phyloP scores from a whole-genome alignment of 1,140 invertebrate genomes.

The Drosophila eugracilis region DNA sequence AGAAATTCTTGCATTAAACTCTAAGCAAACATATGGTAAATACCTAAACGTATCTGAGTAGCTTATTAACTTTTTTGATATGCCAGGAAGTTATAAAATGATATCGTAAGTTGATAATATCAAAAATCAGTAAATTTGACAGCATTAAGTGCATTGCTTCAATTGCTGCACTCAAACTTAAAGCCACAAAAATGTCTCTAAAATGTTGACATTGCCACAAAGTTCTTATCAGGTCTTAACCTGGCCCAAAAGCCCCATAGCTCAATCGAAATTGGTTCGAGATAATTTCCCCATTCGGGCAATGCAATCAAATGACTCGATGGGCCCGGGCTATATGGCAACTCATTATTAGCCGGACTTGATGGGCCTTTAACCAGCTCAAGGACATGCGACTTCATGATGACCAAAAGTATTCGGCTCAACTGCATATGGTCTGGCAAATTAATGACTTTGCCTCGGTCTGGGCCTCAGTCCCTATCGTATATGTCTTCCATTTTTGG shows the following conservation, averaged over 20 bases:
- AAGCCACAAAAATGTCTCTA: background rate
- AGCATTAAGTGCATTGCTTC: background rate
- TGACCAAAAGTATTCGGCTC: slow-evolving; percentile 45
- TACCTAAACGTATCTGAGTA: background rate
- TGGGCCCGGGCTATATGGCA: slow-evolving; percentile 30
- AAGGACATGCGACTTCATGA: slow-evolving; percentile 61
- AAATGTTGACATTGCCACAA: background rate
- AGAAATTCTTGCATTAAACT: background rate
- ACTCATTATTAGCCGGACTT: slow-evolving; percentile 52
- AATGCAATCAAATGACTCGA: slow-evolving; percentile 43
- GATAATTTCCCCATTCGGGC: slow-evolving; percentile 42
- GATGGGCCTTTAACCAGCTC: slow-evolving; percentile 46
- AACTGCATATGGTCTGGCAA: slow-evolving; percentile 30
- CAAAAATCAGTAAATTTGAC: background rate
- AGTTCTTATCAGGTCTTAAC: slow-evolving; percentile 32
- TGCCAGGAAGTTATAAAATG: background rate
- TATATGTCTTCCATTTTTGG: slow-evolving; percentile 45
- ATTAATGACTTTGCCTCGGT: slow-evolving; percentile 47
- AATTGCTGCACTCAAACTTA: slow-evolving; percentile 1
- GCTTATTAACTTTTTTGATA: no score
- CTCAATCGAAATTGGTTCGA: slow-evolving; percentile 32
- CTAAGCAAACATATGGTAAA: background rate
- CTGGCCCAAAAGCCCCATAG: slow-evolving; percentile 15
- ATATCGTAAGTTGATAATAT: background rate
- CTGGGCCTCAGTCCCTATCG: slow-evolving; percentile 45